Conservation (phyloP, 2,797 vertebrate genomes). For the Cottoperca gobio region DNA sequence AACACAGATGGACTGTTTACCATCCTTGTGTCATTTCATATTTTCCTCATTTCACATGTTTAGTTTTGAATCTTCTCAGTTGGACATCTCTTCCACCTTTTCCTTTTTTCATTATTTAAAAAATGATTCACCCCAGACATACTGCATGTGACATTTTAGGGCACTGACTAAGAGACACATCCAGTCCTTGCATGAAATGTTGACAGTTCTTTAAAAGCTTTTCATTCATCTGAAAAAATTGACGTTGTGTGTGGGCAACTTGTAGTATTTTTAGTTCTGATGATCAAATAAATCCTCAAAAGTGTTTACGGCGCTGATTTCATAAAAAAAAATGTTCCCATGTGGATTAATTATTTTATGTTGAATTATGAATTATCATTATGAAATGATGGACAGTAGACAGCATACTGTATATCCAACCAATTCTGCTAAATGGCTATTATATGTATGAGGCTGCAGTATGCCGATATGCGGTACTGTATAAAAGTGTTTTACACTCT, state of each 20-base stretch:
- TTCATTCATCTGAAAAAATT: conserved; percentile 55
- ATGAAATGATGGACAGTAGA: not conserved
- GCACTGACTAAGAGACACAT: conserved; percentile 74
- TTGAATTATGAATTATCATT: too few species aligned
- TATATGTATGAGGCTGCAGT: not conserved
- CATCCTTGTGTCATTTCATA: conserved; percentile 78
- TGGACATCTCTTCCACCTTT: conserved; percentile 73
- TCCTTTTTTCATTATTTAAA: conserved; percentile 77
- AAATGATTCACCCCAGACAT: conserved; percentile 79
- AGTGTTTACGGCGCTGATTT: conserved; percentile 55
- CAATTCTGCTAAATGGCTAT: not conserved
- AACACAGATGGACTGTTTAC: conserved; percentile 83
- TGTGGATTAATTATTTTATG: conserved; percentile 25
- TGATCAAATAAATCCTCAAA: conserved; percentile 61
- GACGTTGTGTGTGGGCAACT: conserved; percentile 48
- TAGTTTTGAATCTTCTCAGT: conserved; percentile 75
- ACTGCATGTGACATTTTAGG: conserved; percentile 76
- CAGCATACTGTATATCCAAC: not conserved
- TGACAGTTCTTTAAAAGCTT: conserved; percentile 78
- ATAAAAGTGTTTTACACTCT: conserved; percentile 9
- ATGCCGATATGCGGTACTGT: not conserved
- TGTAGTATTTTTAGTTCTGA: conserved; percentile 72
- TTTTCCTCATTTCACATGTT: conserved; percentile 79
- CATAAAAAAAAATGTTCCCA: conserved; percentile 16
- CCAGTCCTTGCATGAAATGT: conserved; percentile 62